Conservation (phyloP, 1,140 invertebrate genomes). For the Anoplophora glabripennis region DNA sequence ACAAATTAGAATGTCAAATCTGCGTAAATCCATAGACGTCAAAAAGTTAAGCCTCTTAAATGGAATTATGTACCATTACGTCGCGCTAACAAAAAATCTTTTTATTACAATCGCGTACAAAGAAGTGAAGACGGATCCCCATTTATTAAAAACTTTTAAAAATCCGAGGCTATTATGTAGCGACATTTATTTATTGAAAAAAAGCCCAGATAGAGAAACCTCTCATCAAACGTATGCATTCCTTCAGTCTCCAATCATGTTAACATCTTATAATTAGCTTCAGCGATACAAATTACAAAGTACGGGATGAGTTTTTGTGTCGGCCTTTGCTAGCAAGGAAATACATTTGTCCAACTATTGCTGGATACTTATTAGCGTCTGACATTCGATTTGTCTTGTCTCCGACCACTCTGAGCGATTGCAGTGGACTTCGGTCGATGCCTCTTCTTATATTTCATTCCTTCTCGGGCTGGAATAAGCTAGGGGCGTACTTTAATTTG, state of each 20-base stretch:
- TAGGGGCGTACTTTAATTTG: slow-evolving; percentile 45
- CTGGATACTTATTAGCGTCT: slow-evolving; percentile 51
- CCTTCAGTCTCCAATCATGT: slow-evolving; percentile 30
- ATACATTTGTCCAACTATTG: slow-evolving; percentile 50
- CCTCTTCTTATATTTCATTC: slow-evolving; percentile 12
- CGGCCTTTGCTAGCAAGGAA: slow-evolving; percentile 39
- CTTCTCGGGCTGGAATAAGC: slow-evolving; percentile 28
- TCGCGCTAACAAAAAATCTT: no score
- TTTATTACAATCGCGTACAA: no score
- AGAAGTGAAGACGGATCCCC: no score
- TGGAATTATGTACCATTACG: no score
- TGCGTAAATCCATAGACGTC: no score
- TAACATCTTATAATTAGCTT: slow-evolving; percentile 46
- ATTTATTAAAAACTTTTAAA: no score
- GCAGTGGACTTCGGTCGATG: slow-evolving; percentile 35
- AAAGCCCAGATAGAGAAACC: slow-evolving; percentile 37
- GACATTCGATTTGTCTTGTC: slow-evolving; percentile 52
- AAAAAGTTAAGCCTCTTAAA: no score
- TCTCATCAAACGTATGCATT: slow-evolving; percentile 43
- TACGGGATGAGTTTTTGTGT: slow-evolving; percentile 45
- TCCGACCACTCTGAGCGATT: slow-evolving; percentile 42
- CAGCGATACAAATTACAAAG: slow-evolving; percentile 50
- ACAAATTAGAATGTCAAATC: no score
- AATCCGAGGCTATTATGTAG: slow-evolving; percentile 14
- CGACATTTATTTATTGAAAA: slow-evolving; percentile 36